phyloP scores from a whole-genome alignment of 2,113 vertebrate species.

The Myiozetetes cayanensis region DNA sequence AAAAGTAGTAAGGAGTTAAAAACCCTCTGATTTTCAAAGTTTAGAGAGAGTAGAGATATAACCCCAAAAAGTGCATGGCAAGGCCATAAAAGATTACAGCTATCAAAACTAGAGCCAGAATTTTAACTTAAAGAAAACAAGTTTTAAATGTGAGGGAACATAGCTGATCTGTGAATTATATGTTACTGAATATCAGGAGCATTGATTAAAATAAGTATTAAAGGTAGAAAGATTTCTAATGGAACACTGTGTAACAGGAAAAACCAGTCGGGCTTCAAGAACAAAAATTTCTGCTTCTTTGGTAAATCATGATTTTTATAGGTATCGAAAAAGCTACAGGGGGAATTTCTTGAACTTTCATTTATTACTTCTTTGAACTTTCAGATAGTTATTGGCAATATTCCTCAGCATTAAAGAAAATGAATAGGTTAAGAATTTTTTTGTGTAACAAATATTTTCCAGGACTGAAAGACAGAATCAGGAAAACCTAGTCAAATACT shows the following conservation, averaged over 20 bases:
- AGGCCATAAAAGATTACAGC: background rate
- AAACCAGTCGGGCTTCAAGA: background rate
- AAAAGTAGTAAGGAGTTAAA: background rate
- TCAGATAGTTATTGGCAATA: background rate
- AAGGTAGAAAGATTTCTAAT: background rate
- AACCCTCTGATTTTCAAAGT: background rate
- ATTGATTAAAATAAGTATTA: background rate
- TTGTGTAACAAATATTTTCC: background rate
- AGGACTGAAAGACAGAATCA: background rate
- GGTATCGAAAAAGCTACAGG: background rate
- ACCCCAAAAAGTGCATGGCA: background rate
- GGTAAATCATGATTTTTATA: background rate
- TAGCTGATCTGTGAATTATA: background rate
- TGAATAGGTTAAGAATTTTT: background rate
- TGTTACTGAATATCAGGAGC: background rate
- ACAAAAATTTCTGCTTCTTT: background rate
- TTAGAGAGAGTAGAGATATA: background rate
- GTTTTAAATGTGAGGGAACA: background rate
- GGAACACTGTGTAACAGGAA: background rate
- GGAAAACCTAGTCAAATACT: background rate
- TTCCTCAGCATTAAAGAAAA: background rate
- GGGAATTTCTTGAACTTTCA: background rate
- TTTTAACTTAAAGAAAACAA: background rate
- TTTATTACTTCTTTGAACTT: conserved; percentile 12
- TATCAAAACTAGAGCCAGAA: background rate